phyloP scores from a whole-genome alignment of 2,797 vertebrate species.

The Ptychobarbus kaznakovi region DNA sequence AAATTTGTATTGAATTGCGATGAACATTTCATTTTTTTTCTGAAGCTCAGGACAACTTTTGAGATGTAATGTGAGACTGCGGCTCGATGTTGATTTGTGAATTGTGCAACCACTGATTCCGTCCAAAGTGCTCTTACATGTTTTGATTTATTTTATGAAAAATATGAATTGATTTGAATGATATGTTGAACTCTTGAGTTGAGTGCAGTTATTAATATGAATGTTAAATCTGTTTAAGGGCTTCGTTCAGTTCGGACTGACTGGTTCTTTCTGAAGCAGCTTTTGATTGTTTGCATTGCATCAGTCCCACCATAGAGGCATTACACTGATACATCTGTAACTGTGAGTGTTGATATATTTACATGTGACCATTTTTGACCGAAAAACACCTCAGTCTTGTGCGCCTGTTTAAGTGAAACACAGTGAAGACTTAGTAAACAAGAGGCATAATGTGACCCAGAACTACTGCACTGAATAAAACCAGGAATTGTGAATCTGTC shows the following conservation, averaged over 20 bases:
- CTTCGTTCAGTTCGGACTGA: background rate
- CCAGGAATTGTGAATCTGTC: background rate
- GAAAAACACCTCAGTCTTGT: background rate
- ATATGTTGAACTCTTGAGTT: constrained; percentile 61
- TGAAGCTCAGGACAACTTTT: constrained; percentile 62
- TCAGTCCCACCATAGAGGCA: background rate
- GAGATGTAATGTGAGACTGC: background rate
- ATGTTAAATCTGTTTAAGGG: constrained; percentile 33
- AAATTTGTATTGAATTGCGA: constrained; percentile 14
- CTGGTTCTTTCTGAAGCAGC: background rate
- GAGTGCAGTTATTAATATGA: constrained; percentile 72
- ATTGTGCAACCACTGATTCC: constrained; percentile 65
- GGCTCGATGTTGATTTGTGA: constrained; percentile 55
- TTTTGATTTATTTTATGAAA: constrained; percentile 54
- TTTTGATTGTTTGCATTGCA: background rate
- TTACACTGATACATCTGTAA: background rate
- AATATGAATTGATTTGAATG: constrained; percentile 34
- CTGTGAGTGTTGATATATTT: constrained; percentile 10
- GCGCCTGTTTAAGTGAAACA: constrained; percentile 5
- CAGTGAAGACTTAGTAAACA: background rate
- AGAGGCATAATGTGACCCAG: constrained; percentile 23
- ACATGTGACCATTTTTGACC: background rate
- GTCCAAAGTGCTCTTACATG: constrained; percentile 56
- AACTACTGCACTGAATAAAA: constrained; percentile 28
- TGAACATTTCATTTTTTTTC: constrained; percentile 43